Percentiles rank a stretch among this genome's conserved stretches.
These are phyloP conservation scores for Australoheros scitulus DNA, from an alignment of 2,113 vertebrate species.

Conservation along the genomic window DNA sequence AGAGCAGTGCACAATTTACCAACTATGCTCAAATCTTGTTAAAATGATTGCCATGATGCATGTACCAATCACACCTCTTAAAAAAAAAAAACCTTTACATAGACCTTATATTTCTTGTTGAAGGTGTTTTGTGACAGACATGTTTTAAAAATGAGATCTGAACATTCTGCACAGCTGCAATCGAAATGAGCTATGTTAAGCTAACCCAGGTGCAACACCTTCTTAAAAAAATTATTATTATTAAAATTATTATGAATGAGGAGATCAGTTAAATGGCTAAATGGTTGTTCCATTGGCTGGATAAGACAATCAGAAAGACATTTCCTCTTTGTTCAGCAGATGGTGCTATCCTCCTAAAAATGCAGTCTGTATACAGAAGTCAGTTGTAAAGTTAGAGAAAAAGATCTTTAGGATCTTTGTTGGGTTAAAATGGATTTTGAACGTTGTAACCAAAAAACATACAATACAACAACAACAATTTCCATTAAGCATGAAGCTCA, in stretches of 20 bases:
- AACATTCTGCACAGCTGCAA: neutral
- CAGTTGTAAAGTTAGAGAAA: neutral
- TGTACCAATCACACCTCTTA: slow-evolving; percentile 24
- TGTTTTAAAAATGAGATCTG: neutral
- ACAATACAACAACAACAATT: neutral
- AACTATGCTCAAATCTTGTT: neutral
- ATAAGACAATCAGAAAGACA: slow-evolving; percentile 48
- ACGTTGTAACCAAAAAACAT: neutral
- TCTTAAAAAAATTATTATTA: neutral
- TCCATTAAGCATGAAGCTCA: neutral
- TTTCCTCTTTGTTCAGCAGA: slow-evolving; percentile 54
- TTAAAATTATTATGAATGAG: neutral
- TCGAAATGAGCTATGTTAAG: neutral
- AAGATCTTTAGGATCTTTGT: neutral
- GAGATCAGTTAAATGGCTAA: neutral
- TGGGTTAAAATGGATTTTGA: neutral
- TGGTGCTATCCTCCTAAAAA: slow-evolving; percentile 50
- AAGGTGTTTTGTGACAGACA: neutral
- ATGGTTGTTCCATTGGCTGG: neutral
- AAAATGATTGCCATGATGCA: slow-evolving; percentile 1
- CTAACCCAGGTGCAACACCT: too few species aligned
- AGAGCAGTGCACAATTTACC: slow-evolving; percentile 4
- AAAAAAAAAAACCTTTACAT: neutral
- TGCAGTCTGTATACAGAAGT: neutral
- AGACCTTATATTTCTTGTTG: neutral